Base-by-base conservation (phyloP, 2,113 vertebrate genomes). In the Oreamnos americanus region DNA sequence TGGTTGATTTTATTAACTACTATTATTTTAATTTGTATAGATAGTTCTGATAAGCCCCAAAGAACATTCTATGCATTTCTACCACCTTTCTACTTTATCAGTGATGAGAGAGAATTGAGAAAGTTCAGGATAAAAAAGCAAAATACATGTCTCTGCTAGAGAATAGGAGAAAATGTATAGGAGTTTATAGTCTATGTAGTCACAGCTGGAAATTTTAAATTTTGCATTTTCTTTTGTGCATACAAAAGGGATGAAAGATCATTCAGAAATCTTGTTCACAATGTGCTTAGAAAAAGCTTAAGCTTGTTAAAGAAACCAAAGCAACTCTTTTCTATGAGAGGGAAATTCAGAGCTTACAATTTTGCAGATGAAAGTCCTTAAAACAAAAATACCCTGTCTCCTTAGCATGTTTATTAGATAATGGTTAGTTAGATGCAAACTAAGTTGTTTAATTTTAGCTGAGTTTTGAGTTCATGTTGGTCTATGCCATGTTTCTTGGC, bases 221-320 rank as follows among this genome's bases (percentile, higher is more conserved):
- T 96, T 97, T 74, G 26, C 7, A 30, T 93, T 96, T 95, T 94
- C 45, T 87, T 84, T 78, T 58, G 2, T 79, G 79, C 28, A 67
- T 92, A 43, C 4, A 67, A 28, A 88, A 87, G 74, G 67, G 33
- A 67, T 92, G 9, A 89, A 97, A 97, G 30, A 25, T 60, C 55
- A 76, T 82, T 95, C n/a, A 90, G 79, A 94, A 96, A 78, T 36
- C 45, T 82, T 78, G 4, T 55, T 79, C 94, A 58, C 3, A 91
- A 43, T 79, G 88, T 92, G 16, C 43, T 82, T 33, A 76, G 43
- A 87, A 64, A 95, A 89, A 82, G 55, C 19, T 79, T 26, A 17
- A 55, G 15, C 60, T 92, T 64, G 14, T 97, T 79, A 79, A 58
- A 95, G n/a, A 90, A 96, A 92, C 11, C 11, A 71, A 67, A 90